Evolutionary conservation across 2,888 invertebrate genomes (phyloP).

Genomic region (Pseudoips prasinana): DNA sequence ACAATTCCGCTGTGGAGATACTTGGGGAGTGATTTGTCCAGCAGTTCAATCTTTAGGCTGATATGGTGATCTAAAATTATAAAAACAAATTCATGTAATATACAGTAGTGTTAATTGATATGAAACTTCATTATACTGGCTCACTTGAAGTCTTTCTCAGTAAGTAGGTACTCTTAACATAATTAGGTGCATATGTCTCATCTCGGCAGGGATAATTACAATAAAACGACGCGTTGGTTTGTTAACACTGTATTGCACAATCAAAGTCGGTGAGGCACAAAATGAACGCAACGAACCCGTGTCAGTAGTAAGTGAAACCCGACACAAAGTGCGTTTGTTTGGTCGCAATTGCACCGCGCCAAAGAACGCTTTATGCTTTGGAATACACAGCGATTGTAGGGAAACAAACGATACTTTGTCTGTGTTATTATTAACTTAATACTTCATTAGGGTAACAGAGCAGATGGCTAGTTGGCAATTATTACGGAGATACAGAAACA

Average conservation of each 20-base stretch:
- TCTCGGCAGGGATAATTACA: slow-evolving; percentile 27
- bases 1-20: no score
- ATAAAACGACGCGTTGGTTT: slow-evolving; percentile 40
- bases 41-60: no score
- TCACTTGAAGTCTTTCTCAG: no score
- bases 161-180: no score
- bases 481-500: no score
- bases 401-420: slow-evolving; percentile 31
- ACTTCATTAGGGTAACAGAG: slow-evolving; percentile 19
- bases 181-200: no score
- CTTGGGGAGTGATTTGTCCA: no score
- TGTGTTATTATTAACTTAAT: slow-evolving; percentile 22
- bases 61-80: no score
- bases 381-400: slow-evolving; percentile 19
- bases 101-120: no score
- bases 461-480: neutral
- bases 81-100: no score
- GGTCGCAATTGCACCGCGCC: slow-evolving; percentile 6
- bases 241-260: slow-evolving; percentile 51
- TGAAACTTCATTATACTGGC: no score
- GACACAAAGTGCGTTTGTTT: slow-evolving; percentile 31
- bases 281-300: slow-evolving; percentile 58
- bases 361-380: slow-evolving; percentile 29
- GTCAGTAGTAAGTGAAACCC: slow-evolving; percentile 25
- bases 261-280: slow-evolving; percentile 54